Conservation (phyloP, 2,113 vertebrate genomes). For the Cranoglanis bouderius region DNA sequence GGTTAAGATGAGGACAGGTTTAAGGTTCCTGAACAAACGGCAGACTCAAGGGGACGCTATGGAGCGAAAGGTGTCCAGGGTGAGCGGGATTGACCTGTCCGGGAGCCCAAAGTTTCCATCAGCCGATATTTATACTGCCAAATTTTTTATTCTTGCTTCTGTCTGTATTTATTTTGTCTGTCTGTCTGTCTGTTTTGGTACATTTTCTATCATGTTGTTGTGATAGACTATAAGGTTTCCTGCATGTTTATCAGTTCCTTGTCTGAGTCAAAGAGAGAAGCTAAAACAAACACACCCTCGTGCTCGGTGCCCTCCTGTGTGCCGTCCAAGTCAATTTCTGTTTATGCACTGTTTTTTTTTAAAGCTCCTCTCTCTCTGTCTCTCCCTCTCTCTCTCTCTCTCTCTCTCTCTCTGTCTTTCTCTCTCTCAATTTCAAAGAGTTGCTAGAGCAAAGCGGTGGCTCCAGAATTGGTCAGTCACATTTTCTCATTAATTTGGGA, state of each 20-base stretch:
- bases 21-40: background rate
- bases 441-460: slow-evolving; percentile 59
- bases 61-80: background rate
- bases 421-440: slow-evolving; percentile 70
- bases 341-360: slow-evolving; percentile 39
- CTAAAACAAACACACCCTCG: slow-evolving; percentile 50
- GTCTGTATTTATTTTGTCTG: background rate
- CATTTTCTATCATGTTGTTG: slow-evolving; percentile 19
- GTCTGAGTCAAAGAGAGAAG: slow-evolving; percentile 6
- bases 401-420: background rate
- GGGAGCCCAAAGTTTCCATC: background rate
- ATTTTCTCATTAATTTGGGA: slow-evolving; percentile 73
- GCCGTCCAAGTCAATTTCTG: slow-evolving; percentile 68
- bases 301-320: slow-evolving; percentile 56
- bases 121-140: background rate
- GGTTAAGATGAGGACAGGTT: background rate
- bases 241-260: background rate
- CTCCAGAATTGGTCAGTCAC: slow-evolving; percentile 66
- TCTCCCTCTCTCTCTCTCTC: slow-evolving; percentile 52
- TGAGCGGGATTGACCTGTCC: background rate
- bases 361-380: background rate
- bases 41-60: background rate
- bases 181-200: slow-evolving; percentile 10
- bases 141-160: background rate
- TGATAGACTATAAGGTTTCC: background rate